Percentiles rank a stretch among this genome's conserved stretches.
phyloP scores from a whole-genome alignment of 1,140 invertebrate species.

The Oscheius sp. region DNA sequence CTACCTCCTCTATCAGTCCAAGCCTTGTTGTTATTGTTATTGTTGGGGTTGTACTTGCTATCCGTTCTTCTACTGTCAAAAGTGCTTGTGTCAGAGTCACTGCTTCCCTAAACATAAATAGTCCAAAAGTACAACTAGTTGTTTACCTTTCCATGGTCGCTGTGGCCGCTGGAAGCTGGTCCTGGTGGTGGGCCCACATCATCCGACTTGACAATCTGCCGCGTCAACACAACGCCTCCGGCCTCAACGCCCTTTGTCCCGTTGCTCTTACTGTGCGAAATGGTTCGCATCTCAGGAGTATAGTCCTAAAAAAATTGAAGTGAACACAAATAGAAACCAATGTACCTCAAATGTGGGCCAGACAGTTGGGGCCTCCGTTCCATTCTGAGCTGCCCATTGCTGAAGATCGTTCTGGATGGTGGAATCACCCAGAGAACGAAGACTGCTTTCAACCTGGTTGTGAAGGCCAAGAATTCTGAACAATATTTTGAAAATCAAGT shows the following conservation, averaged over 20 bases:
- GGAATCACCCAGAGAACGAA: conserved; percentile 32
- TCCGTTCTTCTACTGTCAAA: conserved; percentile 31
- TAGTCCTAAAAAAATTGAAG: conserved; percentile 44
- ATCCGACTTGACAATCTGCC: conserved; percentile 44
- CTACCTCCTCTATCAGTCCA: not conserved
- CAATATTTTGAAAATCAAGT: not conserved
- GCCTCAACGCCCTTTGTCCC: conserved; percentile 19
- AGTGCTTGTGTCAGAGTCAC: conserved; percentile 34
- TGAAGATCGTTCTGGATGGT: conserved; percentile 47
- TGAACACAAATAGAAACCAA: not conserved
- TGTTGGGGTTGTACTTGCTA: conserved; percentile 18
- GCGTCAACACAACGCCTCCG: conserved; percentile 47
- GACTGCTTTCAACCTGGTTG: conserved; percentile 35
- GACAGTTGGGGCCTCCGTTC: conserved; percentile 42
- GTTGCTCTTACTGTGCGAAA: conserved; percentile 28
- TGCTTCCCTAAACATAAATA: conserved; percentile 25
- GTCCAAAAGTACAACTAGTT: not conserved
- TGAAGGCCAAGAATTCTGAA: conserved; percentile 51
- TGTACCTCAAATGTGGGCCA: conserved; percentile 52
- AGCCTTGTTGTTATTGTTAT: not conserved
- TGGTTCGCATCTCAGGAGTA: conserved; percentile 52
- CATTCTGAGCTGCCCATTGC: conserved; percentile 49
- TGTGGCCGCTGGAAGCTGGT: conserved; percentile 16
- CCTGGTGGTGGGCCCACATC: conserved; percentile 30
- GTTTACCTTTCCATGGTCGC: conserved; percentile 7